Conservation (phyloP, 2,797 vertebrate genomes). For the Urosaurus nigricauda region DNA sequence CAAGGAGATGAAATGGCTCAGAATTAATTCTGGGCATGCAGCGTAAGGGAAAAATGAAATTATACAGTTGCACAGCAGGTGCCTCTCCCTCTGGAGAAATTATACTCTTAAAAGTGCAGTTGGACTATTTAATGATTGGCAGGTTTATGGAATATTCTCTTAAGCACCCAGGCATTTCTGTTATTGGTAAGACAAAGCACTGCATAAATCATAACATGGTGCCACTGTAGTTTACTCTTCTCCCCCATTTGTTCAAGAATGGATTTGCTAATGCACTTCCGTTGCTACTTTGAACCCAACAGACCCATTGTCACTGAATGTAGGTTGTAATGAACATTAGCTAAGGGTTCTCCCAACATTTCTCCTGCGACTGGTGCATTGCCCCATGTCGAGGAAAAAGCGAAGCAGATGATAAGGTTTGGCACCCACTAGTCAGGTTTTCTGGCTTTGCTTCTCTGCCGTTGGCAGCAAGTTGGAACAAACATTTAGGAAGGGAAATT, state of each 20-base stretch:
- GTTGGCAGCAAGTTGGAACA: neutral
- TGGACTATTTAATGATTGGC: slow-evolving; percentile 49
- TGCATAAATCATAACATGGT: slow-evolving; percentile 32
- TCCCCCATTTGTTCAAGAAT: slow-evolving; percentile 11
- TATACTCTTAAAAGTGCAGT: slow-evolving; percentile 43
- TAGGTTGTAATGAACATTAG: neutral
- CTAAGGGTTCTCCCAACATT: neutral
- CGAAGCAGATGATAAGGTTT: neutral
- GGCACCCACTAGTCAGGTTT: neutral
- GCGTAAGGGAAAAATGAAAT: slow-evolving; percentile 44
- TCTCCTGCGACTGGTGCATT: no score
- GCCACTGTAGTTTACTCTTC: neutral
- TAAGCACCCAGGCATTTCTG: slow-evolving; percentile 39
- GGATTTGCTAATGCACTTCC: slow-evolving; percentile 2
- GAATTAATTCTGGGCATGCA: slow-evolving; percentile 47
- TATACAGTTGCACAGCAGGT: slow-evolving; percentile 46
- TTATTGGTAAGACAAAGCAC: slow-evolving; percentile 34
- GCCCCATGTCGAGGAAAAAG: neutral
- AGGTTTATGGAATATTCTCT: slow-evolving; percentile 49
- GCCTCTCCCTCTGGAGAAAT: slow-evolving; percentile 42
- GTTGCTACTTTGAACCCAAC: neutral
- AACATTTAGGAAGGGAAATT: neutral
- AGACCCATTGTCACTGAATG: neutral
- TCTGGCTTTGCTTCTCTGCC: neutral
- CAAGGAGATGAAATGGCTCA: slow-evolving; percentile 43